phyloP scores from a whole-genome alignment of 2,113 vertebrate genomes.

The Muntiacus reevesi region DNA sequence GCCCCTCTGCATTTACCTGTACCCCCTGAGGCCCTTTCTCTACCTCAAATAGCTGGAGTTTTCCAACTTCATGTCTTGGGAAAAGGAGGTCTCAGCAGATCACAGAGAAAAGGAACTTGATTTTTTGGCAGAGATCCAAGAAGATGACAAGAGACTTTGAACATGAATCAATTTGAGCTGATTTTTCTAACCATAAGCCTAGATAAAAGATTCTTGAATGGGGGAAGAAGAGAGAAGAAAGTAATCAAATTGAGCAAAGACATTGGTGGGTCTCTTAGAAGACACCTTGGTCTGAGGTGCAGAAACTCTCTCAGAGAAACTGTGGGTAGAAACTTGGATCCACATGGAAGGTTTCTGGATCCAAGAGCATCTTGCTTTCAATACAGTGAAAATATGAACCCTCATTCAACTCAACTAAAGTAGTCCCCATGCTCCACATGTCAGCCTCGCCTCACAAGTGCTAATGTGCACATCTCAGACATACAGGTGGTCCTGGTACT shows the following conservation, averaged over 20 bases:
- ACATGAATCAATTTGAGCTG: background rate
- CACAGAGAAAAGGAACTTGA: background rate
- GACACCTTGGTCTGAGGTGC: background rate
- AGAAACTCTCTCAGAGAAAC: background rate
- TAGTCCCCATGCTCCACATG: accelerated
- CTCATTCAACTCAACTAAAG: background rate
- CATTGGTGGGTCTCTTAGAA: background rate
- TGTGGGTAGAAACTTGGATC: background rate
- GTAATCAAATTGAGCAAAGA: background rate
- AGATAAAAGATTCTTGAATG: background rate
- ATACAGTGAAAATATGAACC: background rate
- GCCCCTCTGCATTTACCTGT: background rate
- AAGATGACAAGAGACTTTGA: background rate
- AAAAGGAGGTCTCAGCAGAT: background rate
- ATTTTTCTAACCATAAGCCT: background rate
- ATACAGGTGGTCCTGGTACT: background rate
- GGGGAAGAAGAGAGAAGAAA: background rate
- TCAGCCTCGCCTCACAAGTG: background rate
- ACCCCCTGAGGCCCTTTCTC: background rate
- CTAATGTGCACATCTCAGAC: background rate
- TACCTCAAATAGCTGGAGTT: background rate
- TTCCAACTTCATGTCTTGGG: background rate
- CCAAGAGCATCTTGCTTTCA: background rate
- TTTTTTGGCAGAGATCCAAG: background rate
- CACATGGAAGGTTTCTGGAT: background rate